Evolutionary conservation across 2,113 vertebrate species (phyloP).

Genomic region (Hepsetus odoe): DNA sequence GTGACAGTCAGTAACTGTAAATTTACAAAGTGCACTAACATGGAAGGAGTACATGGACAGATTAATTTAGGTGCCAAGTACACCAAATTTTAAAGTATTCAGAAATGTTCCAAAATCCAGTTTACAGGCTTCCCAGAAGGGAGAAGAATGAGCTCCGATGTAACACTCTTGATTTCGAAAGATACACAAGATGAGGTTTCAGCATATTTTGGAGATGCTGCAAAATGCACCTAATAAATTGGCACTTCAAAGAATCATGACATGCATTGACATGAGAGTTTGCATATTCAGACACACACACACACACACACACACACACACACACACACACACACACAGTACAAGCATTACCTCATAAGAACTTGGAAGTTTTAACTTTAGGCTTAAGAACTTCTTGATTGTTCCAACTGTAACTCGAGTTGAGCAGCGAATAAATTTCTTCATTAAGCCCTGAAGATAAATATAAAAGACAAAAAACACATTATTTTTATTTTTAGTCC

Average conservation of each 20-base stretch:
- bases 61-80: no score
- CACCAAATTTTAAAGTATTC: no score
- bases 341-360: constrained; percentile 89
- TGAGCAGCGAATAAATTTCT: constrained; percentile 98
- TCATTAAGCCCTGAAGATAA: constrained; percentile 93
- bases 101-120: neutral
- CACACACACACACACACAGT: neutral
- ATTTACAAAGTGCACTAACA: no score
- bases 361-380: constrained; percentile 98
- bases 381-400: constrained; percentile 99
- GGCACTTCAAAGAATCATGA: neutral
- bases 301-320: neutral
- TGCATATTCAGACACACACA: neutral
- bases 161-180: neutral
- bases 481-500: neutral
- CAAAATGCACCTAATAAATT: neutral
- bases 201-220: no score
- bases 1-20: no score
- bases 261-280: neutral
- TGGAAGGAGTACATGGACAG: no score
- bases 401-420: constrained; percentile 97
- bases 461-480: constrained; percentile 18
- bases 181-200: neutral
- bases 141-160: neutral
- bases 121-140: neutral